Evolutionary conservation across 2,888 invertebrate species (phyloP).

Genomic region (Xanthostigma xanthostigma): DNA sequence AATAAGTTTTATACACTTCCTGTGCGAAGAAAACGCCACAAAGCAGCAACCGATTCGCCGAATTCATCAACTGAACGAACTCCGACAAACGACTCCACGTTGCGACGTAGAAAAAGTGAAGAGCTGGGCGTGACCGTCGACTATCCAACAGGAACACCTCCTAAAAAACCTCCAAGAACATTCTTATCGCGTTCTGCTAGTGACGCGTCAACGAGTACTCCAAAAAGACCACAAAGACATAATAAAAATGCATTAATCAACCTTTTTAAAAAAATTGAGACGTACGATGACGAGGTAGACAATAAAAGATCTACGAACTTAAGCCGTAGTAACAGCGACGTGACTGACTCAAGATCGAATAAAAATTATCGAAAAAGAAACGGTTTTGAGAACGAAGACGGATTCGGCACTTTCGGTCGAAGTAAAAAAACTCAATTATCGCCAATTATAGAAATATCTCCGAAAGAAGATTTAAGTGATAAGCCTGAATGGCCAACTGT

Average conservation of each 20-base stretch:
- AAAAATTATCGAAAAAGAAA: too few species aligned
- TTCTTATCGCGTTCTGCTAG: constrained; percentile 40
- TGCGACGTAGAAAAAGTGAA: constrained; percentile 39
- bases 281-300: constrained; percentile 45
- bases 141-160: constrained; percentile 16
- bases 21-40: constrained; percentile 39
- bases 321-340: constrained; percentile 32
- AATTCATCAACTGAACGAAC: constrained; percentile 19
- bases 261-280: constrained; percentile 43
- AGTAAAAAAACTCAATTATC: constrained; percentile 54
- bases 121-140: constrained; percentile 19
- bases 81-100: neutral
- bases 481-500: neutral
- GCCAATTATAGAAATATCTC: constrained; percentile 58
- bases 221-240: constrained; percentile 28
- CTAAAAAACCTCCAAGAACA: constrained; percentile 25
- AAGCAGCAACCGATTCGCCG: constrained; percentile 22
- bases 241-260: constrained; percentile 46
- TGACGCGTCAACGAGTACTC: constrained; percentile 33
- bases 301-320: constrained; percentile 29
- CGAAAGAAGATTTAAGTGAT: constrained; percentile 43
- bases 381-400: constrained; percentile 17
- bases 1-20: constrained; percentile 55
- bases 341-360: constrained; percentile 42
- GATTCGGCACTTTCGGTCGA: constrained; percentile 40